These are phyloP conservation scores for Mustela nigripes DNA, from an alignment of 2,113 vertebrate genomes.

Conservation along the genomic window DNA sequence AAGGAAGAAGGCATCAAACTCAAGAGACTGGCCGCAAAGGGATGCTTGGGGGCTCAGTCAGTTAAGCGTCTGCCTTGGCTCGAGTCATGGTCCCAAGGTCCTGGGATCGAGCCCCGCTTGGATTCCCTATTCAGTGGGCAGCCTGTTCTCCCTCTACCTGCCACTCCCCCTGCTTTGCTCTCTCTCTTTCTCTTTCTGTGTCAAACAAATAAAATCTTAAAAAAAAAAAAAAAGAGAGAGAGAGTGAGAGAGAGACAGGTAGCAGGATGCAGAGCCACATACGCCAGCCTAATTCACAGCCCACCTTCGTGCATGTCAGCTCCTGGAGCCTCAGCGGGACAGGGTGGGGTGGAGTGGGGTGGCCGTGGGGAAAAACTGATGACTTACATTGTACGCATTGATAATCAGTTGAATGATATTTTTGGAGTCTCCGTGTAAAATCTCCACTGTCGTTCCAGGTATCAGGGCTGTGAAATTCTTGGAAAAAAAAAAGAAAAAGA, in stretches of 20 bases:
- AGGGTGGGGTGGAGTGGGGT: fast-evolving
- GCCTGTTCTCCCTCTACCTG: background rate
- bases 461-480: conserved; percentile 97
- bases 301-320: background rate
- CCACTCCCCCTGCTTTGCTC: no score
- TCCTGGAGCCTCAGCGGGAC: background rate
- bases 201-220: no score
- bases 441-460: conserved; percentile 97
- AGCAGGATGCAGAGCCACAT: background rate
- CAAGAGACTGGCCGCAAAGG: background rate
- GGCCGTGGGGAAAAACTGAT: background rate
- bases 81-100: background rate
- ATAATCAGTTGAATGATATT: conserved; percentile 98
- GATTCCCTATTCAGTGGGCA: background rate
- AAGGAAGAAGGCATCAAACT: background rate
- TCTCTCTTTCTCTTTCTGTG: no score
- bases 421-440: conserved; percentile 97
- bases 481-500: background rate
- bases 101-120: background rate
- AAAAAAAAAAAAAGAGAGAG: background rate
- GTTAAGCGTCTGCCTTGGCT: background rate
- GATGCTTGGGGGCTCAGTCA: background rate
- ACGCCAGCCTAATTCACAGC: fast-evolving
- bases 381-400: conserved; percentile 96
- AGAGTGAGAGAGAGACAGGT: background rate